These are phyloP conservation scores for Leptinotarsa undecemlineata DNA, from an alignment of 1,140 invertebrate genomes.

Conservation along the genomic window DNA sequence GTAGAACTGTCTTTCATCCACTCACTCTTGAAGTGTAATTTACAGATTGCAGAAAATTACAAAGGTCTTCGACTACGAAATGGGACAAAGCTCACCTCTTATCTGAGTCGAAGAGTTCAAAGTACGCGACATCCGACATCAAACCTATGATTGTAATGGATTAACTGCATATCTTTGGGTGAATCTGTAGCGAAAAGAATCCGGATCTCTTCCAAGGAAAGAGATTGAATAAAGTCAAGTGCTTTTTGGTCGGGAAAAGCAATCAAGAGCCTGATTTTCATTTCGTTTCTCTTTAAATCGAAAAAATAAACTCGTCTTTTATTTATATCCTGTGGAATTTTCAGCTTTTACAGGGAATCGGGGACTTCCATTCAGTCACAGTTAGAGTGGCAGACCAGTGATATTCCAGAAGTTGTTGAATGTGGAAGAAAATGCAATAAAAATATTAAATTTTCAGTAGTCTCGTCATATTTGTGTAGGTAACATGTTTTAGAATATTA, in stretches of 20 bases:
- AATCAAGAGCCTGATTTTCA: constrained; percentile 17
- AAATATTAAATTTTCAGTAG: too few relatives aligned
- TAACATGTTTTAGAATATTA: too few relatives aligned
- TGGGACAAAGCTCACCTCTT: constrained; percentile 28
- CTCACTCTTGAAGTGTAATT: constrained; percentile 20
- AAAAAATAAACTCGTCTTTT: constrained; percentile 1
- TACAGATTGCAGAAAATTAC: constrained; percentile 23
- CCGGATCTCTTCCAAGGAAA: constrained; percentile 5
- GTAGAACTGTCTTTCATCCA: not conserved
- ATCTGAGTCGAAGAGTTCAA: constrained; percentile 23
- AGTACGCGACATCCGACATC: constrained; percentile 19
- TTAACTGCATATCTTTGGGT: constrained; percentile 27
- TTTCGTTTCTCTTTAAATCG: constrained; percentile 8
- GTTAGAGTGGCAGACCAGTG: too few relatives aligned
- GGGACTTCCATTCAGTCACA: too few relatives aligned
- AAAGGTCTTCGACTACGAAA: constrained; percentile 23
- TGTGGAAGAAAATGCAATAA: too few relatives aligned
- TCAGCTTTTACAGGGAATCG: too few relatives aligned
- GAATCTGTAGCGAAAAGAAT: constrained; percentile 19
- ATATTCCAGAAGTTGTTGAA: too few relatives aligned
- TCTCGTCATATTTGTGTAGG: too few relatives aligned
- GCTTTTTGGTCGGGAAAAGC: constrained; percentile 4
- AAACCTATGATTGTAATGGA: constrained; percentile 31
- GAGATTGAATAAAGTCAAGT: constrained; percentile 21
- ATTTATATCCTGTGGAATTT: not conserved